phyloP scores from a whole-genome alignment of 2,113 vertebrate genomes.

The Bucco capensis region DNA sequence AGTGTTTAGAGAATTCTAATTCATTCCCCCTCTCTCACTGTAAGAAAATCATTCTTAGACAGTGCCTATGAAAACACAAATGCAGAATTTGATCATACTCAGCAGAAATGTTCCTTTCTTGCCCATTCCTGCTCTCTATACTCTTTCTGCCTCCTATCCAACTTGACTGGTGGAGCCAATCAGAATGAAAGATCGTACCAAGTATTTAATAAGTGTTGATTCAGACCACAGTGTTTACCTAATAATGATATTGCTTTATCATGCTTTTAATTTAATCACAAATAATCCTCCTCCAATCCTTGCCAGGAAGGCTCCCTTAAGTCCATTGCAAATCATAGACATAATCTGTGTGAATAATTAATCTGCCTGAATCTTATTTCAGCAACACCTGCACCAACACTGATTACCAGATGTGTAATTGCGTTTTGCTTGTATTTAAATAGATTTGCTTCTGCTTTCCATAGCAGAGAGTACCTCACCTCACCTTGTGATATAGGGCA shows the following conservation, averaged over 20 bases:
- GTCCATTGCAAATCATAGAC: conserved; percentile 50
- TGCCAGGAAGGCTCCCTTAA: conserved; percentile 47
- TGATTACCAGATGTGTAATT: conserved; percentile 62
- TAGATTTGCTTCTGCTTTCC: conserved; percentile 26
- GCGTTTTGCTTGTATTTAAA: conserved; percentile 47
- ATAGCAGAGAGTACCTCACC: not conserved
- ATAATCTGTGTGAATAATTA: conserved; percentile 66
- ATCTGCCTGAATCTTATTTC: conserved; percentile 60
- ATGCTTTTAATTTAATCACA: conserved; percentile 68
- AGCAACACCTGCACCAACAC: conserved; percentile 57
- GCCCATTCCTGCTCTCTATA: fast-evolving
- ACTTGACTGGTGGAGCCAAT: not conserved
- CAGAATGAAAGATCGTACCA: not conserved
- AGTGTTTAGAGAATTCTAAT: conserved; percentile 72
- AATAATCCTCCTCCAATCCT: conserved; percentile 18
- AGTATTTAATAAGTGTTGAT: conserved; percentile 40
- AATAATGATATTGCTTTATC: conserved; percentile 50
- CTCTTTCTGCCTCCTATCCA: not conserved
- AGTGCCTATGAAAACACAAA: not conserved
- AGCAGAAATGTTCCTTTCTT: not conserved
- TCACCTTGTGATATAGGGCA: not conserved
- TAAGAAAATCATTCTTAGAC: not conserved
- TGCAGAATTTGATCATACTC: not conserved
- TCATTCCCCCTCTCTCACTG: conserved; percentile 25
- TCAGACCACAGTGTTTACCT: conserved; percentile 39